Evolutionary conservation across 2,888 invertebrate species (phyloP), one percentile per base, ranked within the genome.

Genomic region (Altica lythri): DNA sequence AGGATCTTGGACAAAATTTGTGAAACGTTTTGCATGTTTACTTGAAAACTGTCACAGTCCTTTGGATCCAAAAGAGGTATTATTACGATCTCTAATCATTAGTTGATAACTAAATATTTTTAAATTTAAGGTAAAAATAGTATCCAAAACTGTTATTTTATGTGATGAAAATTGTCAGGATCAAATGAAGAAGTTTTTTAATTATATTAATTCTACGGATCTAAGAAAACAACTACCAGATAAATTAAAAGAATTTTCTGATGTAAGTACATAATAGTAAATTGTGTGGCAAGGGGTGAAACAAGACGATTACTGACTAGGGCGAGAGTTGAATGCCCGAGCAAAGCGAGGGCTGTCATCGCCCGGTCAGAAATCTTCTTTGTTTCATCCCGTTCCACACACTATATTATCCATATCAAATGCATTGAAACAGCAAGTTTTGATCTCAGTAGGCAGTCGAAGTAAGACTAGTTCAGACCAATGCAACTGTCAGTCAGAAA

Each of bases 1-100:
- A 0, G 67, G 75, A 17, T 75, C 80, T 0, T 87, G 86, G 73
- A 84, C 86, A 0, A 79, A 80, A 68, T 91, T 91, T 70, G 83
- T 84, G 37, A 83, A 81, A 66, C 78, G 92, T 54, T 88, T 90
- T 68, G 81, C 85, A 0, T 83, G 84, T 14, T 75, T 89, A 32
- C 80, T 84, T 51, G 81, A 86, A 59, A 83, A 83, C 67, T 86
- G 85, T 65, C 70, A 70, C 1, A 75, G 70, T 27, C 68, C 79
- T 53, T 53, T 73, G 22, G 58, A 70, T 25, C 62, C 64, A 6
- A 69, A 72, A 38, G 55, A 73, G 63, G 78, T 78, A 70, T 68
- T n/a, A n/a, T n/a, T n/a, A n/a, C n/a, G n/a, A n/a, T n/a, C n/a
- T n/a, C n/a, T n/a, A n/a, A 12, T 22, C 4, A 8, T 1, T 12